A percentile compares a stretch with the other conserved stretches of the same genome.
These are phyloP conservation scores for Narcine bancroftii DNA, from an alignment of 2,113 vertebrate species.

Conservation along the genomic window DNA sequence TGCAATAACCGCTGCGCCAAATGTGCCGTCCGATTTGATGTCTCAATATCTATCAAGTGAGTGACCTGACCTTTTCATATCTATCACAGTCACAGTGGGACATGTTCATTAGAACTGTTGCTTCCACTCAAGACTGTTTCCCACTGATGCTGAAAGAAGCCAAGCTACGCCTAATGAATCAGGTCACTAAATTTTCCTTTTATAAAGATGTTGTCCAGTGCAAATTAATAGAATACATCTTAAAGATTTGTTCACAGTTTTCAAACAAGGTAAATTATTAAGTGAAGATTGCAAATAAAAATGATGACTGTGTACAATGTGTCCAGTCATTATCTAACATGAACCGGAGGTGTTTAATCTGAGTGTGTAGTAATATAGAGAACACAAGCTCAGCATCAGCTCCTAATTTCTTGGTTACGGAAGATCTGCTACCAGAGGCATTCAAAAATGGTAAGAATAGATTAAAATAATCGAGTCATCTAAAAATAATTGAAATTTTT, in stretches of 20 bases:
- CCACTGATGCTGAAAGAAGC: neutral
- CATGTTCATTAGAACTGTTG: neutral
- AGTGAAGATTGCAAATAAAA: neutral
- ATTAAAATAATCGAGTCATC: no score
- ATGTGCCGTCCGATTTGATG: no score
- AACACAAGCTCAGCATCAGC: no score
- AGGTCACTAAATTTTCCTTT: neutral
- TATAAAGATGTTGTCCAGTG: neutral
- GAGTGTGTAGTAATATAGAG: no score
- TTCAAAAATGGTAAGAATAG: no score
- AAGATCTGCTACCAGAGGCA: no score
- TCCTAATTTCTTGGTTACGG: no score
- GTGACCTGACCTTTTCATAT: neutral
- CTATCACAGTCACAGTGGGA: conserved; percentile 1
- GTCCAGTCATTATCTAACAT: neutral
- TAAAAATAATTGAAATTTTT: no score
- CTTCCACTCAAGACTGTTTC: neutral
- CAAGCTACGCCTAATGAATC: neutral
- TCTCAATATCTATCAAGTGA: neutral
- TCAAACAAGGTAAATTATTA: neutral
- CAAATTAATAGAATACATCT: neutral
- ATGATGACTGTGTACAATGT: no score
- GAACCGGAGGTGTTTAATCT: no score
- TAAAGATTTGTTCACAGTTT: neutral
- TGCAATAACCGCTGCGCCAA: no score